phyloP scores from a whole-genome alignment of 2,113 vertebrate genomes.

The Heteronetta atricapilla region DNA sequence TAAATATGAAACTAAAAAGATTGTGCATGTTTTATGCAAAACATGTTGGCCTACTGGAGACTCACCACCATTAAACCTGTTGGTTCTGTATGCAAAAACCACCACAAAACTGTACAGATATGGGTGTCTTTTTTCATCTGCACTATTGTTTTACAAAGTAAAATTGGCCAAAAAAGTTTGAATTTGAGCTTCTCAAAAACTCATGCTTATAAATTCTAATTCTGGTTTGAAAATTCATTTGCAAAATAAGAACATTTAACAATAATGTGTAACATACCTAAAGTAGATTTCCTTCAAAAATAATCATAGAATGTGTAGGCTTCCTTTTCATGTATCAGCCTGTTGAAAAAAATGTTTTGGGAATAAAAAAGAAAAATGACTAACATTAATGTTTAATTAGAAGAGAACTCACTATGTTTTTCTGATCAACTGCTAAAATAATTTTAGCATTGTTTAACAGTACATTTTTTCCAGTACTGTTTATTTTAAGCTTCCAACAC shows the following conservation, averaged over 20 bases:
- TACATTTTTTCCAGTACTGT: background rate
- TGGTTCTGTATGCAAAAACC: background rate
- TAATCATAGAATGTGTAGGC: background rate
- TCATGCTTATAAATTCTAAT: background rate
- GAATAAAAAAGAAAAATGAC: background rate
- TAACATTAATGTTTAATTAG: slow-evolving; percentile 7
- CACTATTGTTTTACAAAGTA: background rate
- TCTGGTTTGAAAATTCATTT: background rate
- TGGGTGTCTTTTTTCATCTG: background rate
- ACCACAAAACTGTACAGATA: background rate
- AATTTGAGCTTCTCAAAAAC: background rate
- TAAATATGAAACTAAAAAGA: background rate
- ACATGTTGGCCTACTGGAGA: background rate
- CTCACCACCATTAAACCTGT: background rate
- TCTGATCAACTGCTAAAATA: slow-evolving; percentile 32
- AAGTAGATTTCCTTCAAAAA: background rate
- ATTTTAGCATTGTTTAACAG: slow-evolving; percentile 45
- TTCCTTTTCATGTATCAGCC: background rate
- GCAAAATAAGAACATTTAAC: background rate
- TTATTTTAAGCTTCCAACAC: slow-evolving; percentile 49
- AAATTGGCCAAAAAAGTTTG: background rate
- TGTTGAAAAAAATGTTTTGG: background rate
- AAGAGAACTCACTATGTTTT: slow-evolving; percentile 16
- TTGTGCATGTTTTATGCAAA: background rate
- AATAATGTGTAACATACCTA: background rate